Evolutionary conservation across 2,888 invertebrate genomes (phyloP), one percentile per base, ranked within the genome.

Genomic region (Lasioglossum calceatum): DNA sequence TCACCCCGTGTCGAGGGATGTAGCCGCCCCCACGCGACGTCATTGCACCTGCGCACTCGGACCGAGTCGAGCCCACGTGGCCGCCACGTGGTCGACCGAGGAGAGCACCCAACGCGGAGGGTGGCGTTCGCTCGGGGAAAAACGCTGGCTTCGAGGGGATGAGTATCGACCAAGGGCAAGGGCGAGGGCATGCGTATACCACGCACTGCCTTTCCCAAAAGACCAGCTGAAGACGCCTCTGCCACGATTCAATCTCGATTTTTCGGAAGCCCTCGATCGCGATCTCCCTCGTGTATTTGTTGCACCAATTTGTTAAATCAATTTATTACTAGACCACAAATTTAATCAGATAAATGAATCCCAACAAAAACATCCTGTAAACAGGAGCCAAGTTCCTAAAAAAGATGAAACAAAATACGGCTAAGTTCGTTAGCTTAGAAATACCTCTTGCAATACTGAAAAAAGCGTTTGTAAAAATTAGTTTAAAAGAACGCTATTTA

Each of bases 81-180:
- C 76, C 14, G 82, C 92, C 94, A 94, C 94, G 94, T 94, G 94
- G 92, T 82, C 84, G 87, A 67, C 74, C 71, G 86, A 76, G 83
- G 73, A 81, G 85, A 86, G 83, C 84, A 83, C 36, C 80, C 80
- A 47, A 75, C 77, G 84, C 36, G 81, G 82, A 87, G 90, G 87
- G 90, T 82, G 82, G 81, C 84, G 84, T 85, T 86, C 80, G 71
- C 73, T 72, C 82, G 81, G 79, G 88, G 83, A 91, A 84, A 87
- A 89, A 88, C 71, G 50, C 77, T 4, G 70, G 73, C 86, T 87
- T 88, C 89, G 88, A 88, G 92, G 92, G 93, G 93, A 93, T 93
- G 92, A 92, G 91, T 94, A 94, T 94, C 94, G 94, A 94, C 91
- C 94, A 94, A 94, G 94, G 94, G 93, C 94, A 94, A 94, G 95